Conservation (phyloP, 2,888 invertebrate genomes). For the Scaeva pyrastri region DNA sequence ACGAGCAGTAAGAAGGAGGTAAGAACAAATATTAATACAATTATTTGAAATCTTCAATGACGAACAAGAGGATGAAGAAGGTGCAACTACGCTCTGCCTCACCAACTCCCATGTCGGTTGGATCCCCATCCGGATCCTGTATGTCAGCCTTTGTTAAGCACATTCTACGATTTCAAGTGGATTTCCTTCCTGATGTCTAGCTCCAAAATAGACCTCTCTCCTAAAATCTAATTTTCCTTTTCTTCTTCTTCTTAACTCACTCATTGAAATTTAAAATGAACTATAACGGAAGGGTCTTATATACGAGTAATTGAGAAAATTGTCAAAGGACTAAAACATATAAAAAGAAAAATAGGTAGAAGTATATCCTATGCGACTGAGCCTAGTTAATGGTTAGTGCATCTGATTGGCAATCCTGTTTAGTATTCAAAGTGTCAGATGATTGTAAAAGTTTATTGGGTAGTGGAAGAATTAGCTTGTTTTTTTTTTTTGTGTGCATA, state of each 20-base stretch:
- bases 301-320: not conserved
- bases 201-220: slow-evolving; percentile 64
- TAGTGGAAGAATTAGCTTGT: slow-evolving; percentile 53
- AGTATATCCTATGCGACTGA: slow-evolving; percentile 17
- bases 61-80: not conserved
- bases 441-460: slow-evolving; percentile 75
- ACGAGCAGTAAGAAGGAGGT: slow-evolving; percentile 22
- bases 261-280: slow-evolving; percentile 67
- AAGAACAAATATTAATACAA: slow-evolving; percentile 63
- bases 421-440: slow-evolving; percentile 71
- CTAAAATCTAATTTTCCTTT: slow-evolving; percentile 64
- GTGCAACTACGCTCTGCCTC: slow-evolving; percentile 37
- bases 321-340: slow-evolving; percentile 3
- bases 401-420: slow-evolving; percentile 74
- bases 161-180: slow-evolving; percentile 61
- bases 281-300: slow-evolving; percentile 48
- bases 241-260: too few species aligned
- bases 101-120: slow-evolving; percentile 67
- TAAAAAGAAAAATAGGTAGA: slow-evolving; percentile 19
- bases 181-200: slow-evolving; percentile 50
- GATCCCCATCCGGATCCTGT: slow-evolving; percentile 64
- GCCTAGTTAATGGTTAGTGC: slow-evolving; percentile 74
- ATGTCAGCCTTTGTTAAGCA: slow-evolving; percentile 71
- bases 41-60: slow-evolving; percentile 57
- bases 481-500: slow-evolving; percentile 5